A percentile compares a stretch with the other conserved stretches of the same genome.
Evolutionary conservation across 1,140 invertebrate genomes (phyloP).

Genomic region (Lethrus apterus): DNA sequence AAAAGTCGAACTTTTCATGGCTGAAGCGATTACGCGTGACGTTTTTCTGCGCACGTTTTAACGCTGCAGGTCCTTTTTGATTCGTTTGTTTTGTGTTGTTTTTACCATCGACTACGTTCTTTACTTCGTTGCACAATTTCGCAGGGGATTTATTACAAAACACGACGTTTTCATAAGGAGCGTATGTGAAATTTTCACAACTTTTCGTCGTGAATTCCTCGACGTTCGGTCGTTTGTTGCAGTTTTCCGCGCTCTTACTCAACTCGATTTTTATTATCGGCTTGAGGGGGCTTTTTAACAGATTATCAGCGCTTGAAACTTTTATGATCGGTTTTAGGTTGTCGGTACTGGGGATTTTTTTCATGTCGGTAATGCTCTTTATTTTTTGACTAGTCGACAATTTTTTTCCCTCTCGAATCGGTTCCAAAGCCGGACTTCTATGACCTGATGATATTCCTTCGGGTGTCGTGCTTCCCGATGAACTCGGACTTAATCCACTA

Average conservation of each 20-base stretch:
- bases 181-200: conserved; percentile 17
- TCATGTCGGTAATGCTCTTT: conserved; percentile 4
- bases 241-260: conserved; percentile 18
- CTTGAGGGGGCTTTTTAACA: conserved; percentile 17
- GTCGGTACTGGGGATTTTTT: conserved; percentile 19
- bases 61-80: neutral
- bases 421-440: conserved; percentile 35
- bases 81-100: neutral
- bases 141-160: too few relatives aligned
- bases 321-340: conserved; percentile 28
- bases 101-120: neutral
- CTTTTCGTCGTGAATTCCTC: conserved; percentile 14
- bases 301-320: conserved; percentile 25
- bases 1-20: conserved; percentile 14
- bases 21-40: conserved; percentile 34
- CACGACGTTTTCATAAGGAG: too few relatives aligned
- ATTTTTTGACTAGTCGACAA: neutral
- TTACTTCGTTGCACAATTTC: too few relatives aligned
- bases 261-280: conserved; percentile 25
- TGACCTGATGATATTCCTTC: conserved; percentile 40
- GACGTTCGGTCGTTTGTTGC: conserved; percentile 5
- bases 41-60: conserved; percentile 36
- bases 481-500: conserved; percentile 50
- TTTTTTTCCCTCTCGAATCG: conserved; percentile 36
- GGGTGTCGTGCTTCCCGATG: conserved; percentile 54